Evolutionary conservation across 2,888 invertebrate genomes (phyloP), one percentile per base, ranked within the genome.

Genomic region (Odontocolon sp.): DNA sequence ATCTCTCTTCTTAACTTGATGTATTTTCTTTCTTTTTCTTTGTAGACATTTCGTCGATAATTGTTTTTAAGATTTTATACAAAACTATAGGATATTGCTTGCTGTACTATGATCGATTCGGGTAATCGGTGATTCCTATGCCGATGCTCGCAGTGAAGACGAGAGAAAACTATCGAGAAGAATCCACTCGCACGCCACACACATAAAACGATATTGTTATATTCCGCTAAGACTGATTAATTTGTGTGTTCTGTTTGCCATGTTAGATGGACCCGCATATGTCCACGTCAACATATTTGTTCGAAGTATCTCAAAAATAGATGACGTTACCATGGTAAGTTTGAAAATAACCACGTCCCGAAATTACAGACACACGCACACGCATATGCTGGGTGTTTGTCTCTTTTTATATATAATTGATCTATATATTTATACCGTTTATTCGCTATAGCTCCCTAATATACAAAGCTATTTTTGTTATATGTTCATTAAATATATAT

Each of bases 311-410:
- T 97, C 97, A 93, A 97, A 98, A 94, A 98, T 98, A 94, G 98
- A 98, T 95, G 98, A 98, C 94, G 97, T 98, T 92, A 98, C 97
- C 90, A 98, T 98, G 98, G 98, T 98, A 96, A 97, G 97, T 97
- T 92, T 90, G 57, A 78, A 70, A 72, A 68, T 61, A 42, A 67
- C 42, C 28, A 77, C 68, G 63, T 36, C 33, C 59, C 47, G 70
- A 47, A 82, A 78, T 84, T 83, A 87, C 85, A 84, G 77, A 85
- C 81, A 87, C 86, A 84, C 83, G 82, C 82, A 85, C 84, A 86
- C 81, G 76, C 81, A 82, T 83, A 80, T 80, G 77, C 78, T 86
- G 82, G 79, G 83, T 86, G 84, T 86, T 86, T 79, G 81, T 86
- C 77, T 78, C 80, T 82, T 83, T 80, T 82, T 33, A 54, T 61